These are phyloP conservation scores for Sceloporus tristichus DNA, from an alignment of 2,113 vertebrate species.

Conservation along the genomic window DNA sequence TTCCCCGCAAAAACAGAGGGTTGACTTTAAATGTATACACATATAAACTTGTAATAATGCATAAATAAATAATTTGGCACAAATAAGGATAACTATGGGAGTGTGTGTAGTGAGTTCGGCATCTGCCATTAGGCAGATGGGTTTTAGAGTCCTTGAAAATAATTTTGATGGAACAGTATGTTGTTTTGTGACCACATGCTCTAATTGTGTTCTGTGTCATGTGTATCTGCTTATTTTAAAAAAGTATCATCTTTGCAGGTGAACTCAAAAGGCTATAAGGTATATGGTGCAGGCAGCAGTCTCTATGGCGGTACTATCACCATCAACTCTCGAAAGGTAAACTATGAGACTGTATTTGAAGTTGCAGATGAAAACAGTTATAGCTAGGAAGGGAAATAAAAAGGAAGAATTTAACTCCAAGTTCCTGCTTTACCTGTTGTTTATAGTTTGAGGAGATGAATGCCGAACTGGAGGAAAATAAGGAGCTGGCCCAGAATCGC, in stretches of 20 bases:
- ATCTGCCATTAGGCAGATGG: too few relatives aligned
- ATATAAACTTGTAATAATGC: neutral
- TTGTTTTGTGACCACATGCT: neutral
- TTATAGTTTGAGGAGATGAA: conserved; percentile 96
- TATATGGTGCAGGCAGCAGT: conserved; percentile 95
- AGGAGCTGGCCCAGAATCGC: conserved; percentile 92
- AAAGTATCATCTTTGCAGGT: conserved; percentile 79
- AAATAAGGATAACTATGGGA: neutral
- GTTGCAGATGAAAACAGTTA: too few relatives aligned
- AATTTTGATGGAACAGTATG: too few relatives aligned
- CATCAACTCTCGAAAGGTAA: conserved; percentile 95
- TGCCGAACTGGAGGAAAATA: conserved; percentile 94
- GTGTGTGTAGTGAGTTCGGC: too few relatives aligned
- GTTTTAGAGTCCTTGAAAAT: too few relatives aligned
- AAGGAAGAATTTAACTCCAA: neutral
- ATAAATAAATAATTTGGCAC: neutral
- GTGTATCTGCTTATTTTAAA: neutral
- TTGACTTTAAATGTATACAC: neutral
- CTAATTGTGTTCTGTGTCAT: neutral
- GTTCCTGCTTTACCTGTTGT: neutral
- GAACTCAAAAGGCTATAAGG: conserved; percentile 98
- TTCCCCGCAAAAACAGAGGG: too few relatives aligned
- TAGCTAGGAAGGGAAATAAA: neutral
- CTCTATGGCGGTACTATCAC: conserved; percentile 95
- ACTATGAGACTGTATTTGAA: accelerated